Conservation (phyloP, 2,888 invertebrate species). For the Lypha dubia region DNA sequence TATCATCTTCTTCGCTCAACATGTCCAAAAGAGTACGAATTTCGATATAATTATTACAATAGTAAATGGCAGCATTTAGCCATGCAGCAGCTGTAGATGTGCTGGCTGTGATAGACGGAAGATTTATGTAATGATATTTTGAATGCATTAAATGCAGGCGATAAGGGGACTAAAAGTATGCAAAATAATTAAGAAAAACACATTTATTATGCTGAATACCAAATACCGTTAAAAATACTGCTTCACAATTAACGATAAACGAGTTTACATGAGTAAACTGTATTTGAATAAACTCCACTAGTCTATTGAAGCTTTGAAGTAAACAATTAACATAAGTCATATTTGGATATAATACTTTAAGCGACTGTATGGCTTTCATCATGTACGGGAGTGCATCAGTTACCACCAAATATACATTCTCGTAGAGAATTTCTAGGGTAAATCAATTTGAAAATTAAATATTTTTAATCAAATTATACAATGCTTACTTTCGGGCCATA, state of each 20-base stretch:
- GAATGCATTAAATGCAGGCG: constrained; percentile 41
- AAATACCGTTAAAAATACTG: constrained; percentile 40
- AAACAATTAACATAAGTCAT: constrained; percentile 52
- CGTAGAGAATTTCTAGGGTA: constrained; percentile 30
- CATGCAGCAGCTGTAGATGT: constrained; percentile 17
- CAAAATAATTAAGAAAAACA: neutral
- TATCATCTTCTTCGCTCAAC: constrained; percentile 34
- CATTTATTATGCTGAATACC: neutral
- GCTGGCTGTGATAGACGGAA: constrained; percentile 7
- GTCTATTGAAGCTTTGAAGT: neutral
- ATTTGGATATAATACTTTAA: constrained; percentile 59
- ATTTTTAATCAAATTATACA: neutral
- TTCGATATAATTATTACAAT: constrained; percentile 31
- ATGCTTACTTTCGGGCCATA: constrained; percentile 52
- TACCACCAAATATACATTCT: constrained; percentile 43
- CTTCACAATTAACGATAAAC: constrained; percentile 29
- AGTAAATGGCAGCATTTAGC: constrained; percentile 47
- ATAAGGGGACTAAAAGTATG: constrained; percentile 45
- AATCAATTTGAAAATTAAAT: neutral
- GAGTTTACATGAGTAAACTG: constrained; percentile 30
- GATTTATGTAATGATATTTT: constrained; percentile 32
- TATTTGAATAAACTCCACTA: constrained; percentile 21
- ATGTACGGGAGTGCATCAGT: constrained; percentile 45
- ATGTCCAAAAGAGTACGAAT: constrained; percentile 18
- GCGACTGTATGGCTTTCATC: constrained; percentile 41